Conservation (phyloP, 2,888 invertebrate species). For the Busseola fusca region DNA sequence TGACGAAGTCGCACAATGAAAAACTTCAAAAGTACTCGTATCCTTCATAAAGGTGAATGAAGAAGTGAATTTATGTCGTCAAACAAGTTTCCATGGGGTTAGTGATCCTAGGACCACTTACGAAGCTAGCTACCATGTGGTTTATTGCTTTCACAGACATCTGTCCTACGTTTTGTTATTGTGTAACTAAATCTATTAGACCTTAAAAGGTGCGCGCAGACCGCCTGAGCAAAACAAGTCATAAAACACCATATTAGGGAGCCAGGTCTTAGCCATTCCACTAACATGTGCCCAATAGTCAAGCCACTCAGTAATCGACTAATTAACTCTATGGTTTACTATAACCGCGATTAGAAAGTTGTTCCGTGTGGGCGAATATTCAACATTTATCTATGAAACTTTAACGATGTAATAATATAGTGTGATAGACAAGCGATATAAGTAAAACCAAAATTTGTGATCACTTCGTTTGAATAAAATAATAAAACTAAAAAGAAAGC, state of each 20-base stretch:
- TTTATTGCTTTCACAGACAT: constrained; percentile 59
- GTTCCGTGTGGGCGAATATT: constrained; percentile 61
- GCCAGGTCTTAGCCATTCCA: constrained; percentile 32
- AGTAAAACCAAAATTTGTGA: constrained; percentile 47
- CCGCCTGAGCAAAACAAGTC: constrained; percentile 50
- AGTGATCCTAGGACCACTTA: constrained; percentile 48
- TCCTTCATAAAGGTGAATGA: constrained; percentile 48
- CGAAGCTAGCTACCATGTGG: constrained; percentile 47
- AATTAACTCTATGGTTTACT: constrained; percentile 61
- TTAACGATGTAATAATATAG: constrained; percentile 58
- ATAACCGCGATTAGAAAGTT: constrained; percentile 63
- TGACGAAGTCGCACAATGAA: constrained; percentile 15
- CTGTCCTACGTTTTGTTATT: constrained; percentile 59
- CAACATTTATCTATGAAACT: constrained; percentile 53
- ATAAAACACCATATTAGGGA: constrained; percentile 60
- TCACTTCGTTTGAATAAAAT: constrained; percentile 60
- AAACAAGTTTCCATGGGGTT: constrained; percentile 53
- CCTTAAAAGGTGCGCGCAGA: constrained; percentile 44
- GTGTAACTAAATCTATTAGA: constrained; percentile 61
- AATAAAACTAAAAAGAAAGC: constrained; percentile 50
- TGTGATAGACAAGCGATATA: constrained; percentile 52
- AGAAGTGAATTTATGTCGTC: constrained; percentile 48
- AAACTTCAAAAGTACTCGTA: constrained; percentile 26
- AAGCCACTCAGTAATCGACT: constrained; percentile 58
- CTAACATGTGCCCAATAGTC: constrained; percentile 55